Evolutionary conservation across 2,797 vertebrate genomes (phyloP).

Genomic region (Coracias cyanogaster): DNA sequence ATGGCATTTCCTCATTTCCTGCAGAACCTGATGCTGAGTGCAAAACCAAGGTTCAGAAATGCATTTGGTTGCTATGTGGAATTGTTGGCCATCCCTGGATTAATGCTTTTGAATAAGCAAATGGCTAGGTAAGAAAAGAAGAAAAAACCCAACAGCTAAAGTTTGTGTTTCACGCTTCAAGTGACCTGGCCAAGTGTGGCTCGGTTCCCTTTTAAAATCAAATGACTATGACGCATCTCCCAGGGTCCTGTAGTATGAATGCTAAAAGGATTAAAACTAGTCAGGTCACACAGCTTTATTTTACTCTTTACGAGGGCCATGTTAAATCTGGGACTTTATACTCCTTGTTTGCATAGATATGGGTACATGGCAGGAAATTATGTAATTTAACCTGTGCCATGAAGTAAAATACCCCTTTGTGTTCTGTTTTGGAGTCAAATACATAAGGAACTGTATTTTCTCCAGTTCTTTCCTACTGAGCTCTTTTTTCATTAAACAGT

Average conservation of each 20-base stretch:
- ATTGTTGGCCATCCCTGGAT: not conserved
- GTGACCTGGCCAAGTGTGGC: slow-evolving; percentile 28
- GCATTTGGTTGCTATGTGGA: not conserved
- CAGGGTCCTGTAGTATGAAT: slow-evolving; percentile 57
- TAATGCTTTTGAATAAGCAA: slow-evolving; percentile 41
- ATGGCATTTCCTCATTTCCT: not conserved
- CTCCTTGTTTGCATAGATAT: slow-evolving; percentile 26
- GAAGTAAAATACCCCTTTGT: not conserved
- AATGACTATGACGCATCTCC: slow-evolving; percentile 29
- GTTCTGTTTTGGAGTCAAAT: not conserved
- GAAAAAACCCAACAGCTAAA: not conserved
- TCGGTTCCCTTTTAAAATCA: slow-evolving; percentile 66
- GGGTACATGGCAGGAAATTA: slow-evolving; percentile 30
- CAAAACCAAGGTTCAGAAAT: not conserved
- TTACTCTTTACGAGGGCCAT: slow-evolving; percentile 2
- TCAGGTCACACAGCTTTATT: slow-evolving; percentile 28
- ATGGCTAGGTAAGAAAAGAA: slow-evolving; percentile 54
- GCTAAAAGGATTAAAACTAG: slow-evolving; percentile 72
- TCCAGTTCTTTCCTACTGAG: not conserved
- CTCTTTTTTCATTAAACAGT: not conserved
- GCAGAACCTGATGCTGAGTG: not conserved
- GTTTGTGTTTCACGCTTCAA: slow-evolving; percentile 54
- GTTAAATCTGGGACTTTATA: not conserved
- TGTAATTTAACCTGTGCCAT: not conserved
- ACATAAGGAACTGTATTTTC: not conserved